Conservation (phyloP, 2,113 vertebrate species). For the Choloepus hoffmanni region DNA sequence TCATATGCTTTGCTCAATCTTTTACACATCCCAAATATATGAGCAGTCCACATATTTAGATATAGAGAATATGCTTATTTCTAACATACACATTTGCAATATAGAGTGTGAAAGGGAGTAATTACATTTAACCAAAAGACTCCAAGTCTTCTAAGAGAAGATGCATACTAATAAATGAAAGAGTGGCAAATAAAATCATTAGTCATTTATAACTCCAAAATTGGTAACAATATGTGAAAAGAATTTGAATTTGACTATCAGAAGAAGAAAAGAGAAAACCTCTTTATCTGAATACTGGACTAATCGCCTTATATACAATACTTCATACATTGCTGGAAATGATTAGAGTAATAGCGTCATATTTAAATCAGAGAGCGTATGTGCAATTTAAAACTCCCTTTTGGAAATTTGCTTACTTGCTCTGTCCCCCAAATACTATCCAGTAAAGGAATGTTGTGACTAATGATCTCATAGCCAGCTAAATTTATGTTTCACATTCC, state of each 20-base stretch:
- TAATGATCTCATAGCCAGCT: neutral
- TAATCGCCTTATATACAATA: neutral
- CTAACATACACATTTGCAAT: neutral
- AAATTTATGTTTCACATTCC: neutral
- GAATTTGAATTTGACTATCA: neutral
- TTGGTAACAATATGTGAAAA: neutral
- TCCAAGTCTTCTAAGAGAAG: neutral
- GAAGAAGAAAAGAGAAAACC: neutral
- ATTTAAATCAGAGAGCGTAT: neutral
- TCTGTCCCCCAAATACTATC: neutral
- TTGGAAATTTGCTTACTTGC: neutral
- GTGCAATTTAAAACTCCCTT: neutral
- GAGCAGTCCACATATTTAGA: neutral
- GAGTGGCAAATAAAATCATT: neutral
- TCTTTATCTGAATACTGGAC: neutral
- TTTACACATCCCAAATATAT: neutral
- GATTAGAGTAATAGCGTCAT: neutral
- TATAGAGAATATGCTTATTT: neutral
- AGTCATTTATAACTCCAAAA: neutral
- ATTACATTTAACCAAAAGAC: neutral
- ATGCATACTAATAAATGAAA: neutral
- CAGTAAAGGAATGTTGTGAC: neutral
- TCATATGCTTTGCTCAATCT: conserved; percentile 15
- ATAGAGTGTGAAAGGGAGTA: neutral
- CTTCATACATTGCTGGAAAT: neutral